Conservation (phyloP, 2,888 invertebrate species). For the Apotomis betuletana region DNA sequence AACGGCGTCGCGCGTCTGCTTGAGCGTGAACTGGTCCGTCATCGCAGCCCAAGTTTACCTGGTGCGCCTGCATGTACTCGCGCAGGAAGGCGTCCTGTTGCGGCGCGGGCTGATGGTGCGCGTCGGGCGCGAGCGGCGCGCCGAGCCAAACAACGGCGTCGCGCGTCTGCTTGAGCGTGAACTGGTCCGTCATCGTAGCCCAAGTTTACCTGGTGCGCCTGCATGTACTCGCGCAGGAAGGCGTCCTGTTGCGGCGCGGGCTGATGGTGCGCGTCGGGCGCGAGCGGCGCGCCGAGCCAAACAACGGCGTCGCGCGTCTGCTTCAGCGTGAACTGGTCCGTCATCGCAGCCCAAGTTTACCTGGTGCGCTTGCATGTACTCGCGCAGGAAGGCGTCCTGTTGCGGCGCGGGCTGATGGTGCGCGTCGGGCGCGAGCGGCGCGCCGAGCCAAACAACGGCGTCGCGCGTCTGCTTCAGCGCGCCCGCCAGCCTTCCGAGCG, state of each 20-base stretch:
- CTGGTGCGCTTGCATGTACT: slow-evolving; percentile 93
- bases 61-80: slow-evolving; percentile 93
- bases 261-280: slow-evolving; percentile 87
- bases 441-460: slow-evolving; percentile 87
- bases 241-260: slow-evolving; percentile 89
- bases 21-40: slow-evolving; percentile 80
- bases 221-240: slow-evolving; percentile 94
- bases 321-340: slow-evolving; percentile 84
- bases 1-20: slow-evolving; percentile 84
- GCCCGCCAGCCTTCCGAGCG: slow-evolving; percentile 94
- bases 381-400: slow-evolving; percentile 92
- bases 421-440: slow-evolving; percentile 87
- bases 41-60: slow-evolving; percentile 78
- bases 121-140: slow-evolving; percentile 87
- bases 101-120: slow-evolving; percentile 87
- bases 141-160: slow-evolving; percentile 86
- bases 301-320: slow-evolving; percentile 80
- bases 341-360: slow-evolving; percentile 69
- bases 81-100: slow-evolving; percentile 92
- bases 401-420: slow-evolving; percentile 88
- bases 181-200: background rate
- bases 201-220: slow-evolving; percentile 88
- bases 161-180: slow-evolving; percentile 88
- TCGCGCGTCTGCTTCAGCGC: slow-evolving; percentile 88
- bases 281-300: slow-evolving; percentile 91